Percentiles rank a stretch among this genome's conserved stretches.
Conservation (phyloP, 2,797 vertebrate genomes). For the Ctenopoma multispine region DNA sequence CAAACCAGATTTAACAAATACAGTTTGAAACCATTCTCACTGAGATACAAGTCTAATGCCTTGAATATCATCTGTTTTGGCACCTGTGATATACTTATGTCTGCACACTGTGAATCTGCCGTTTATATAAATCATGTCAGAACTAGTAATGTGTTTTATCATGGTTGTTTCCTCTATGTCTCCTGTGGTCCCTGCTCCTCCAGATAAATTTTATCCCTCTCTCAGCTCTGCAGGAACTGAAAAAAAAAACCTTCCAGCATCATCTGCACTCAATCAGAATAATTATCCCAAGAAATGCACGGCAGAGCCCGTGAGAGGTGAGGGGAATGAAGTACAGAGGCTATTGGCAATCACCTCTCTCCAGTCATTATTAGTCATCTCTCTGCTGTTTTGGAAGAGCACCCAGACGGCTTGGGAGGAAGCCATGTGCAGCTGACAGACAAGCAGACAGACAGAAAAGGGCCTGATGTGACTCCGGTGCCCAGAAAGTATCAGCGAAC, state of each 20-base stretch:
- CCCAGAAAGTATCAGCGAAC: slow-evolving; percentile 62
- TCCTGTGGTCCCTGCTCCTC: slow-evolving; percentile 66
- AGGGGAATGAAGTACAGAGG: slow-evolving; percentile 72
- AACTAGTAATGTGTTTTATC: slow-evolving; percentile 61
- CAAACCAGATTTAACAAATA: neutral
- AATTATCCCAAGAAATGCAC: slow-evolving; percentile 74
- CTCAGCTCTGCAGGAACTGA: slow-evolving; percentile 41
- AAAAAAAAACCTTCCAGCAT: slow-evolving; percentile 45
- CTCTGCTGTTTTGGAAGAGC: slow-evolving; percentile 64
- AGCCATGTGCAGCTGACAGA: slow-evolving; percentile 59
- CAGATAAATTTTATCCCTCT: slow-evolving; percentile 57
- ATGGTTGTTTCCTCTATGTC: slow-evolving; percentile 60
- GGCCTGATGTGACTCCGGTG: slow-evolving; percentile 56
- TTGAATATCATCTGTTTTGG: neutral
- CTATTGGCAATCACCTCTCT: slow-evolving; percentile 72
- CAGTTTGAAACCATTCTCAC: neutral
- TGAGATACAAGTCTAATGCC: neutral
- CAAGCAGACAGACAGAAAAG: slow-evolving; percentile 32
- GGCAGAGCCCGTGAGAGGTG: slow-evolving; percentile 68
- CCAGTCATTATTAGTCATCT: slow-evolving; percentile 76
- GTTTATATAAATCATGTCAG: slow-evolving; percentile 57
- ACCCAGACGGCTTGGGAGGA: slow-evolving; percentile 53
- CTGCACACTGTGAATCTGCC: slow-evolving; percentile 33
- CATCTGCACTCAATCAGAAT: slow-evolving; percentile 80
- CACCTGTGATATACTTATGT: slow-evolving; percentile 7